Conservation (phyloP, 2,113 vertebrate genomes). For the Dipodomys merriami region DNA sequence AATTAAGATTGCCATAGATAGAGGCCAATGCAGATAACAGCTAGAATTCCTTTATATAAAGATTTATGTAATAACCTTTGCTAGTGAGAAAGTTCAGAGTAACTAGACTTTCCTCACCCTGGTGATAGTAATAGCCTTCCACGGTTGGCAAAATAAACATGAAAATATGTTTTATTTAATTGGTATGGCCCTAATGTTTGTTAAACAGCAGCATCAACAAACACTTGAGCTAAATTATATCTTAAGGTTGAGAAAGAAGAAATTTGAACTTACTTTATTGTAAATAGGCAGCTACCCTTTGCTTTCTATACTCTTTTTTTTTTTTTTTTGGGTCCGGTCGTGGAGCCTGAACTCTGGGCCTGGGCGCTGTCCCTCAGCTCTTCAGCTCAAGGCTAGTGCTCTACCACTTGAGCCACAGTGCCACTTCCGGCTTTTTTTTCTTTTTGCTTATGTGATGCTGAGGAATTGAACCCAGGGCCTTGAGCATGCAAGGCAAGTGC, state of each 20-base stretch:
- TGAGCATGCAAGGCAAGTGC: too few species aligned
- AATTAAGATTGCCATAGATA: background rate
- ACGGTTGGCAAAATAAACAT: background rate
- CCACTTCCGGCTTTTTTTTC: too few species aligned
- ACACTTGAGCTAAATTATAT: background rate
- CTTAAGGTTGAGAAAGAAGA: background rate
- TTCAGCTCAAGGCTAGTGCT: too few species aligned
- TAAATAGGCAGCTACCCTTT: background rate
- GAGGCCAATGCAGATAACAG: background rate
- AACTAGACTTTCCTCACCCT: background rate
- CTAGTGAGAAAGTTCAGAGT: slow-evolving; percentile 2
- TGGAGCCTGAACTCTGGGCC: too few species aligned
- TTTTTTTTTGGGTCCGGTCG: too few species aligned
- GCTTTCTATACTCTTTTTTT: background rate
- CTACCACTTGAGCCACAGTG: too few species aligned
- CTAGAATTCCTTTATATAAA: background rate
- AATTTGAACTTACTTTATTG: background rate
- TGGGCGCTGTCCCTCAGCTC: too few species aligned
- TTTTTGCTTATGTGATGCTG: too few species aligned
- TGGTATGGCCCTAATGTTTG: background rate
- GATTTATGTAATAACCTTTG: background rate
- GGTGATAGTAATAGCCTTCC: background rate
- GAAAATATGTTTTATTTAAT: background rate
- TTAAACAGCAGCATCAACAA: background rate
- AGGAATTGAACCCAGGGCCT: too few species aligned